These are phyloP conservation scores for Dusona sp. DNA, from an alignment of 2,888 invertebrate genomes.

Conservation along the genomic window DNA sequence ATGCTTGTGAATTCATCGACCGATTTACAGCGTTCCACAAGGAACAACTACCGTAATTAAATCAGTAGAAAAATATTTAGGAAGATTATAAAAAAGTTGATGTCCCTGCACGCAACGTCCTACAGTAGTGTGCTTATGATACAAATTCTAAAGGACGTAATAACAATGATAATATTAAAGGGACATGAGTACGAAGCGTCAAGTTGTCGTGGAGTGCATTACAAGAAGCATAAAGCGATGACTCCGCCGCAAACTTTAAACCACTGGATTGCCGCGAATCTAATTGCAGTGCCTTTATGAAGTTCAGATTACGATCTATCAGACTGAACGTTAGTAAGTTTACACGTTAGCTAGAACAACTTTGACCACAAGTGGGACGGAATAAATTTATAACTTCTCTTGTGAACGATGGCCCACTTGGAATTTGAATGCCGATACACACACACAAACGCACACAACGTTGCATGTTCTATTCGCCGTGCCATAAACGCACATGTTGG, in stretches of 20 bases:
- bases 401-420: conserved; percentile 27
- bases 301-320: conserved; percentile 27
- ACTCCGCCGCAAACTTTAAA: conserved; percentile 38
- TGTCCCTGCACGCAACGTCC: not conserved
- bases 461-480: conserved; percentile 8
- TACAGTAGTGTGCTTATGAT: not conserved
- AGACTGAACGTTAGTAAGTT: conserved; percentile 24
- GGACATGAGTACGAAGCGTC: not conserved
- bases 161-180: conserved; percentile 27
- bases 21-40: conserved; percentile 51
- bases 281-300: conserved; percentile 13
- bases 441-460: not conserved
- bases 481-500: conserved; percentile 9
- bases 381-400: conserved; percentile 29
- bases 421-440: conserved; percentile 6
- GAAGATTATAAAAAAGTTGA: conserved; percentile 26
- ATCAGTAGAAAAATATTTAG: not conserved
- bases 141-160: conserved; percentile 16
- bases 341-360: conserved; percentile 23
- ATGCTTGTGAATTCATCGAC: conserved; percentile 59
- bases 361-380: conserved; percentile 44
- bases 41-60: conserved; percentile 21
- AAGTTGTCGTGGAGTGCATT: conserved; percentile 12
- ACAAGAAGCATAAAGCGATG: conserved; percentile 48
- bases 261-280: conserved; percentile 18